Conservation (phyloP, 2,888 invertebrate species). For the Lobophora halterata region DNA sequence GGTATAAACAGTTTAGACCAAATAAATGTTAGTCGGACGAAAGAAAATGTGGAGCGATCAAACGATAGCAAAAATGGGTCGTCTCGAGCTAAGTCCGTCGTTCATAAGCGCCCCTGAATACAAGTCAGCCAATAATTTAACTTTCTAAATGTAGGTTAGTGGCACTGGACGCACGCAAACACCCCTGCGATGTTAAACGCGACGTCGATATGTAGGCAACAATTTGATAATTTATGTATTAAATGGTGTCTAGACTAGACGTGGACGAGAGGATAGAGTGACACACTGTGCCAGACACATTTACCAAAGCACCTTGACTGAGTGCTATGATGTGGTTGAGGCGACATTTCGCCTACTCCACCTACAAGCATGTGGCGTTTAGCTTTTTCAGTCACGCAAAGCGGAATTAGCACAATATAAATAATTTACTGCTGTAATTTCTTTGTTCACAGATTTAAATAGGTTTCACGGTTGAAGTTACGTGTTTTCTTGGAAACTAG, state of each 20-base stretch:
- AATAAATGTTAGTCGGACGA: slow-evolving; percentile 45
- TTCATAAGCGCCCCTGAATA: slow-evolving; percentile 58
- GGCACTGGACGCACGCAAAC: slow-evolving; percentile 58
- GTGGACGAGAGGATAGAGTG: background rate
- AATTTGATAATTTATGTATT: too few species aligned
- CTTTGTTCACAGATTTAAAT: slow-evolving; percentile 11
- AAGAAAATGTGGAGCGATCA: slow-evolving; percentile 71
- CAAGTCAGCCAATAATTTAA: slow-evolving; percentile 61
- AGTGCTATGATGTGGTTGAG: background rate
- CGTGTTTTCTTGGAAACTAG: slow-evolving; percentile 36
- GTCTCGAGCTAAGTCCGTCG: slow-evolving; percentile 40
- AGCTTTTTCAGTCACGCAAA: slow-evolving; percentile 18
- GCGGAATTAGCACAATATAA: slow-evolving; percentile 17
- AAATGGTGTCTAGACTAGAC: background rate
- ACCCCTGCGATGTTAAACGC: slow-evolving; percentile 23
- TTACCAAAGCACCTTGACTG: background rate
- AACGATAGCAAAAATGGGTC: slow-evolving; percentile 72
- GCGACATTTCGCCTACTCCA: slow-evolving; percentile 4
- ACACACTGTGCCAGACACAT: background rate
- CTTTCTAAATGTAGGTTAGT: slow-evolving; percentile 69
- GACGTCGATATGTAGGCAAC: background rate
- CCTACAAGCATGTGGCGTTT: slow-evolving; percentile 1
- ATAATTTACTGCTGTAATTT: slow-evolving; percentile 7
- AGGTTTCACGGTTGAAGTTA: slow-evolving; percentile 35
- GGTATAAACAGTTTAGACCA: slow-evolving; percentile 29